A percentile compares a stretch with the other conserved stretches of the same genome.
Evolutionary conservation across 2,113 vertebrate species (phyloP).

Genomic region (Halcyon malimbica): DNA sequence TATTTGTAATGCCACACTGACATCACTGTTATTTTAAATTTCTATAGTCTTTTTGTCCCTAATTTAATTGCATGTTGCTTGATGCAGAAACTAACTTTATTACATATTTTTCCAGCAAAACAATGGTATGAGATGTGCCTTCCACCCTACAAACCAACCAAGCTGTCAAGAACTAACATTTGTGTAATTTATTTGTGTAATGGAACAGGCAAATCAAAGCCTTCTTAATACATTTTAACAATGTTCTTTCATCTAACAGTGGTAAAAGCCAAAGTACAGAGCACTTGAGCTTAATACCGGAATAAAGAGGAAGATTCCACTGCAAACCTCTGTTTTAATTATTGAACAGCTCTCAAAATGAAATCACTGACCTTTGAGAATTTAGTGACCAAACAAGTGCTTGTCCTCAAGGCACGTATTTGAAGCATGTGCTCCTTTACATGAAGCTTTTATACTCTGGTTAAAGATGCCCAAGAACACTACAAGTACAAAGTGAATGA

Average conservation of each 20-base stretch:
- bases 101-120: background rate
- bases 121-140: background rate
- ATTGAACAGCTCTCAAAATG: conserved; percentile 60
- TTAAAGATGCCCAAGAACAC: background rate
- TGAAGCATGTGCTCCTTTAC: background rate
- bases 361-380: conserved; percentile 61
- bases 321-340: conserved; percentile 60
- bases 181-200: background rate
- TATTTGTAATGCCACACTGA: background rate
- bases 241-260: background rate
- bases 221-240: background rate
- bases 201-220: background rate
- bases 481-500: conserved; percentile 1
- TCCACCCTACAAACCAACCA: background rate
- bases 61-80: background rate
- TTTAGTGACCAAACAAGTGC: conserved; percentile 43
- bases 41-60: background rate
- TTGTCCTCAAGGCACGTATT: background rate
- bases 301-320: conserved; percentile 25
- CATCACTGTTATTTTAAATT: background rate
- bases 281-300: background rate
- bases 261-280: conserved; percentile 17
- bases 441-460: background rate
- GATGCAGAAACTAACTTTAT: background rate
- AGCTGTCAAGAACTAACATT: background rate